phyloP scores from a whole-genome alignment of 2,888 invertebrate genomes.

The Cosmia trapezina region DNA sequence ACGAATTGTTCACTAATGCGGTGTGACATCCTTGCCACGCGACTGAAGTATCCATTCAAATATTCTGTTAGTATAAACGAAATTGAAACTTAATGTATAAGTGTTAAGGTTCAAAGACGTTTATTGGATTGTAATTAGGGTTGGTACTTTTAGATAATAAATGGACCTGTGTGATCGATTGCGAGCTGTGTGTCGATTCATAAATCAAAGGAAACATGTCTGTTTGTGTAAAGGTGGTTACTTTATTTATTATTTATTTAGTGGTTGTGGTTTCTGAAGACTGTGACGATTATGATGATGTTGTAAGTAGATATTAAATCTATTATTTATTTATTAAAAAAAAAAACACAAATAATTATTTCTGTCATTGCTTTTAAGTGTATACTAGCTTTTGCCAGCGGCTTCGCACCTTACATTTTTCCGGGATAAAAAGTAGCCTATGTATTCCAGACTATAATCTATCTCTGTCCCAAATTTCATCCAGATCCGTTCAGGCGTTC shows the following conservation, averaged over 20 bases:
- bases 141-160: conserved; percentile 60
- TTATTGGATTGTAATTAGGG: conserved; percentile 31
- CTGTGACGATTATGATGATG: conserved; percentile 50
- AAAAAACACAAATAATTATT: too few relatives aligned
- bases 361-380: too few relatives aligned
- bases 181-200: conserved; percentile 45
- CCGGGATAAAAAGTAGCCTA: too few relatives aligned
- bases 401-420: too few relatives aligned
- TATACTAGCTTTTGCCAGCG: too few relatives aligned
- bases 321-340: too few relatives aligned
- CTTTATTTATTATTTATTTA: conserved; percentile 57
- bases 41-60: conserved; percentile 28
- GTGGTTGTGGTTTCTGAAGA: conserved; percentile 48
- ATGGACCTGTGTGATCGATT: conserved; percentile 51
- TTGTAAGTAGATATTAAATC: conserved; percentile 1
- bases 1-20: conserved; percentile 65
- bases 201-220: conserved; percentile 65
- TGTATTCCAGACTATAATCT: too few relatives aligned
- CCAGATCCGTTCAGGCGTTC: too few relatives aligned
- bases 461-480: too few relatives aligned
- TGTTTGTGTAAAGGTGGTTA: conserved; percentile 39
- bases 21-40: conserved; percentile 68
- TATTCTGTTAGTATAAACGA: conserved; percentile 20
- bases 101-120: conserved; percentile 7
- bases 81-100: conserved; percentile 16